A percentile compares a stretch with the other conserved stretches of the same genome.
These are phyloP conservation scores for Limonius californicus DNA, from an alignment of 1,140 invertebrate species.

Conservation along the genomic window DNA sequence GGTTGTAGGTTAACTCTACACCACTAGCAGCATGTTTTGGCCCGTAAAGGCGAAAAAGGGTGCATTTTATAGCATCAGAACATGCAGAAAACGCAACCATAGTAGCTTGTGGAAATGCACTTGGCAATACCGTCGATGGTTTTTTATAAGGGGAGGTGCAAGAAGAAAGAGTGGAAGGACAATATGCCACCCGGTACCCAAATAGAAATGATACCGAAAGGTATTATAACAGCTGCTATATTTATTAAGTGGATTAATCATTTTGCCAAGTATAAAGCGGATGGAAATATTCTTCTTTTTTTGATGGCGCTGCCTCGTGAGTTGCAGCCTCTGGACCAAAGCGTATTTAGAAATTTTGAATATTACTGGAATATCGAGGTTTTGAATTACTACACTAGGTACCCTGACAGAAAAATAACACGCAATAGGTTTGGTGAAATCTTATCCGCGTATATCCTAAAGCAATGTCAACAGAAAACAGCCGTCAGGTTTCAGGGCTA, in stretches of 20 bases:
- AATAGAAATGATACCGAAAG: too few species aligned
- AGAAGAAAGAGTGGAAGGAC: background rate
- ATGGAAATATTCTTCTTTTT: conserved; percentile 42
- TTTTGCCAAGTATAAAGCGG: conserved; percentile 23
- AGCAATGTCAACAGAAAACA: conserved; percentile 26
- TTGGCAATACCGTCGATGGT: too few species aligned
- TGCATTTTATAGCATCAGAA: too few species aligned
- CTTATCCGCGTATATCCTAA: conserved; percentile 16
- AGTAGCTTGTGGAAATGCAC: too few species aligned
- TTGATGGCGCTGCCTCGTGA: background rate
- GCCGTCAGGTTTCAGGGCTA: conserved; percentile 43
- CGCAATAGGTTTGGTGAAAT: conserved; percentile 29
- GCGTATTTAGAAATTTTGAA: background rate
- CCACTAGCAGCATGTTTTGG: too few species aligned
- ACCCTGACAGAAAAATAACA: background rate
- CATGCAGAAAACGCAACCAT: too few species aligned
- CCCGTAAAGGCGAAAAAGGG: too few species aligned
- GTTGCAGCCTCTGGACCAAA: background rate
- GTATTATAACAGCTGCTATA: conserved; percentile 8
- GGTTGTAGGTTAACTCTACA: too few species aligned
- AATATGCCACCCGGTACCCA: background rate
- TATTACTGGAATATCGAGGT: background rate
- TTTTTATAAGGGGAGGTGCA: background rate
- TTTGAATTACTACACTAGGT: background rate
- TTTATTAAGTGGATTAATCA: conserved; percentile 6